A percentile compares a stretch with the other conserved stretches of the same genome.
These are phyloP conservation scores for Formica aserva DNA, from an alignment of 2,888 invertebrate genomes.

Conservation along the genomic window DNA sequence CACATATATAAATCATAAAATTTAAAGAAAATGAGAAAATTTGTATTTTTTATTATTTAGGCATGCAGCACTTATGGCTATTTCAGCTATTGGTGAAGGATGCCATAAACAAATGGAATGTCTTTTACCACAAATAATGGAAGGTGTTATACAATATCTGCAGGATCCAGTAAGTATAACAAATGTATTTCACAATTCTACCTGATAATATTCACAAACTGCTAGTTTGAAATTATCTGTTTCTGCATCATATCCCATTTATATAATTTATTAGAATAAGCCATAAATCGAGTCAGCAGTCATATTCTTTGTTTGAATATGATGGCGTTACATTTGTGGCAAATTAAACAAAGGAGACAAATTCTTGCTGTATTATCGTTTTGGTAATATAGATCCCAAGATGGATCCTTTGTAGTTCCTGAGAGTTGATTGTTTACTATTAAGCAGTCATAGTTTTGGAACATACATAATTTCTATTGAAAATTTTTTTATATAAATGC, in stretches of 20 bases:
- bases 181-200: background rate
- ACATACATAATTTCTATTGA: slow-evolving; percentile 61
- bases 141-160: slow-evolving; percentile 94
- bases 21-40: background rate
- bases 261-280: background rate
- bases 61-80: slow-evolving; percentile 99
- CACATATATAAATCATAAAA: background rate
- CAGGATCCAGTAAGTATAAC: slow-evolving; percentile 91
- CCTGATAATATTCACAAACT: background rate
- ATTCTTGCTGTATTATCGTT: slow-evolving; percentile 75
- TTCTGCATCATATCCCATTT: background rate
- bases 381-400: slow-evolving; percentile 73
- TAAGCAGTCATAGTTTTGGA: slow-evolving; percentile 76
- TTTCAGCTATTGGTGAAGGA: slow-evolving; percentile 99
- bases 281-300: slow-evolving; percentile 81
- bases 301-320: slow-evolving; percentile 69
- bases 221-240: background rate
- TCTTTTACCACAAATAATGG: slow-evolving; percentile 96
- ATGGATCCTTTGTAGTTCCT: slow-evolving; percentile 71
- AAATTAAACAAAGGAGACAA: slow-evolving; percentile 73
- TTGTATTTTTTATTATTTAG: slow-evolving; percentile 80
- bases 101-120: slow-evolving; percentile 99
- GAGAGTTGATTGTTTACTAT: slow-evolving; percentile 73
- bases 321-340: slow-evolving; percentile 81
- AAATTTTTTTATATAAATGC: background rate